These are phyloP conservation scores for Encarsia formosa DNA, from an alignment of 2,888 invertebrate species.

Conservation along the genomic window DNA sequence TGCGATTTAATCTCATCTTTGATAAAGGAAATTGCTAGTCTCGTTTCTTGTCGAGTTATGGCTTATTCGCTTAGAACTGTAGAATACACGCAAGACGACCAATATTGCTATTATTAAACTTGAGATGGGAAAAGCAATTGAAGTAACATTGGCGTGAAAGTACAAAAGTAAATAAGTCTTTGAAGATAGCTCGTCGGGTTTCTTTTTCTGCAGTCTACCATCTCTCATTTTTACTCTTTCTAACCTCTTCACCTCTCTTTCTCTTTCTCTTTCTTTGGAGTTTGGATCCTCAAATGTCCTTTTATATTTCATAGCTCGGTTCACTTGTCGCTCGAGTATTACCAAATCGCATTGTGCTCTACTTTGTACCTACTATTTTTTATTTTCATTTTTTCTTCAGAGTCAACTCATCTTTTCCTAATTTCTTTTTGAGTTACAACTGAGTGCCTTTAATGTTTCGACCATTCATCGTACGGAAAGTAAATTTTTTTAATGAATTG, in stretches of 20 bases:
- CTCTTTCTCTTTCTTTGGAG: constrained; percentile 1
- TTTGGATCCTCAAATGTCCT: constrained; percentile 4
- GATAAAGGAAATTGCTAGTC: too few species aligned
- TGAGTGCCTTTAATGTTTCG: neutral
- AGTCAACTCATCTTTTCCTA: neutral
- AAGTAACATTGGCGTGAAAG: constrained; percentile 1
- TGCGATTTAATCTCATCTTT: too few species aligned
- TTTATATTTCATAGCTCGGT: neutral
- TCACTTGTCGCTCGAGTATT: constrained; percentile 3
- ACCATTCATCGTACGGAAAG: too few species aligned
- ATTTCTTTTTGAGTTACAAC: neutral
- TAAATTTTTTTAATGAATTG: too few species aligned
- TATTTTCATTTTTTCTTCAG: neutral
- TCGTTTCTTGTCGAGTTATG: too few species aligned
- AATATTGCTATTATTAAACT: neutral
- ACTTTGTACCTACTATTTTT: constrained; percentile 3
- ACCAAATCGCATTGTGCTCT: constrained; percentile 4
- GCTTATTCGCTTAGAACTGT: too few species aligned
- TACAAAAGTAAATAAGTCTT: constrained; percentile 7
- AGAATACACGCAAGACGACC: neutral
- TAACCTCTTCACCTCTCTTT: neutral
- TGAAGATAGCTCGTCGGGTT: neutral
- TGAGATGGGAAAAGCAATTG: constrained; percentile 2
- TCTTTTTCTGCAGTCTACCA: neutral
- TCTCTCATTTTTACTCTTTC: neutral